Conservation (phyloP, 2,888 invertebrate species). For the Eupithecia centaureata region DNA sequence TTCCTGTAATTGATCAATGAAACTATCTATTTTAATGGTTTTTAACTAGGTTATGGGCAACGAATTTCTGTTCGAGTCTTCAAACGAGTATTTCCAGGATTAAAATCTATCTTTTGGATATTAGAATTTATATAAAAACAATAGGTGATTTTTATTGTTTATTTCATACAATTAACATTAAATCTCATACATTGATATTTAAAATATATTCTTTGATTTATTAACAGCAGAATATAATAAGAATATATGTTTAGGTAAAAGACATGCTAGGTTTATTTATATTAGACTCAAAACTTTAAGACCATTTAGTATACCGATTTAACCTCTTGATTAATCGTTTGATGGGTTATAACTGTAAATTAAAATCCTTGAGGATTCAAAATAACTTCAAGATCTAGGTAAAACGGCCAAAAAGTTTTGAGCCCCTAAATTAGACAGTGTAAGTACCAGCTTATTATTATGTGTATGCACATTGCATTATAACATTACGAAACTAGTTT, state of each 20-base stretch:
- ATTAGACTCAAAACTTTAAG: slow-evolving; percentile 18
- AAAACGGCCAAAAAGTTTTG: slow-evolving; percentile 17
- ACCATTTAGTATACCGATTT: background rate
- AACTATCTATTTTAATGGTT: background rate
- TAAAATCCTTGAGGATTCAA: too few species aligned
- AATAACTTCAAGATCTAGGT: background rate
- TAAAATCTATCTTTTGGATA: background rate
- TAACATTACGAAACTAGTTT: background rate
- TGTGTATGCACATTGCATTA: background rate
- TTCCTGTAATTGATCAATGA: background rate
- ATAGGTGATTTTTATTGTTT: slow-evolving; percentile 56
- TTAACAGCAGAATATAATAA: slow-evolving; percentile 65
- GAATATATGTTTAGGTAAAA: slow-evolving; percentile 46
- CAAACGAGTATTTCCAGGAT: background rate
- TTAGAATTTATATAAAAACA: background rate
- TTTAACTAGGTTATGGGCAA: background rate
- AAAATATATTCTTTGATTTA: slow-evolving; percentile 78
- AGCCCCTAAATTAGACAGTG: slow-evolving; percentile 4
- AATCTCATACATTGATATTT: slow-evolving; percentile 80
- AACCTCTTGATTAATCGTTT: background rate
- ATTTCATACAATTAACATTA: slow-evolving; percentile 79
- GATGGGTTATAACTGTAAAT: too few species aligned
- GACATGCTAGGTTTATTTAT: slow-evolving; percentile 28
- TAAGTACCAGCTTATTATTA: background rate
- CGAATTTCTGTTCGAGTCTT: background rate